A percentile compares a stretch with the other conserved stretches of the same genome.
phyloP scores from a whole-genome alignment of 2,888 invertebrate species.

The Lepeophtheirus nordmannii region DNA sequence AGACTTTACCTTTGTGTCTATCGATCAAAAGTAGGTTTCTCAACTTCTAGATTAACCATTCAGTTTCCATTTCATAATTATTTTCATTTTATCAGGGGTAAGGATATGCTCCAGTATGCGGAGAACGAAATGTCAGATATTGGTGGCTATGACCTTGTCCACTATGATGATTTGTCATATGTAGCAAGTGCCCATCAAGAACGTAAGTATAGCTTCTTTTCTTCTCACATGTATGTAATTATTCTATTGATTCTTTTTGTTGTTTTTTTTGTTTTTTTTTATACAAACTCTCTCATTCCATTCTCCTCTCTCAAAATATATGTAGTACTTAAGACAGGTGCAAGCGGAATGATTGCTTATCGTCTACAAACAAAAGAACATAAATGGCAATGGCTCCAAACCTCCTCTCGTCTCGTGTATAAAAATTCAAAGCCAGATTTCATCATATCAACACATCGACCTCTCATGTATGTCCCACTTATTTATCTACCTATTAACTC shows the following conservation, averaged over 20 bases:
- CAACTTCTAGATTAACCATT: not conserved
- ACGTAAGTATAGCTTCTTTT: conserved; percentile 49
- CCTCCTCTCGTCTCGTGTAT: conserved; percentile 87
- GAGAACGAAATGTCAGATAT: conserved; percentile 76
- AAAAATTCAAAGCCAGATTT: conserved; percentile 99
- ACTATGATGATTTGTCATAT: conserved; percentile 91
- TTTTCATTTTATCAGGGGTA: conserved; percentile 49
- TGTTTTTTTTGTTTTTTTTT: conserved; percentile 18
- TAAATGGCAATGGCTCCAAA: conserved; percentile 96
- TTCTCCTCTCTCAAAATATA: not conserved
- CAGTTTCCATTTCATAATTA: not conserved
- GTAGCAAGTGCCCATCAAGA: conserved; percentile 98
- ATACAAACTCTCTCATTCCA: not conserved
- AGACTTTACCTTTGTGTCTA: conserved; percentile 84
- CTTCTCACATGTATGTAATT: not conserved
- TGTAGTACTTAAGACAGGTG: conserved; percentile 91
- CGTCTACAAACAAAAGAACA: conserved; percentile 85
- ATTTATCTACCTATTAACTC: too few species aligned
- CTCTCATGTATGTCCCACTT: conserved; percentile 68
- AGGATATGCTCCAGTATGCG: conserved; percentile 81
- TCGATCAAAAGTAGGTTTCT: conserved; percentile 70
- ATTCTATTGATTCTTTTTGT: conserved; percentile 18
- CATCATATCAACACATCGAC: conserved; percentile 94
- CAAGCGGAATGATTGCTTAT: conserved; percentile 97
- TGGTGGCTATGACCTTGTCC: conserved; percentile 95